phyloP scores from a whole-genome alignment of 2,113 vertebrate genomes.

The Desmodus rotundus region DNA sequence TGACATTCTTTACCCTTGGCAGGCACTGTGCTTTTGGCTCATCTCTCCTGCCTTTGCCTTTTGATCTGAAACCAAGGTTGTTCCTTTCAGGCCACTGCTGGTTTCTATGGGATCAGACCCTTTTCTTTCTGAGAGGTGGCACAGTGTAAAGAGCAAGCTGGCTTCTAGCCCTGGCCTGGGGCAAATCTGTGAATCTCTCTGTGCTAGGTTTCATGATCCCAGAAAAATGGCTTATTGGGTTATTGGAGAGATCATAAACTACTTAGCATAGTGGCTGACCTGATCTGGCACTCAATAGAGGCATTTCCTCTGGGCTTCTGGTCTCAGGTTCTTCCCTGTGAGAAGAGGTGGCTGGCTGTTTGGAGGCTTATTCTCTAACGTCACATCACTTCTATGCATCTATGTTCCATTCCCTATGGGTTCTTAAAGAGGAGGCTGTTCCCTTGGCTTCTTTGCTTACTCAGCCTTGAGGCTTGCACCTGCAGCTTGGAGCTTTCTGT shows the following conservation, averaged over 20 bases:
- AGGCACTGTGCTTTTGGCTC: background rate
- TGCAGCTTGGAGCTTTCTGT: background rate
- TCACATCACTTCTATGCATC: background rate
- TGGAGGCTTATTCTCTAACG: background rate
- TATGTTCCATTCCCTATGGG: background rate
- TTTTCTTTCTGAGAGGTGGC: background rate
- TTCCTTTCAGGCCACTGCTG: background rate
- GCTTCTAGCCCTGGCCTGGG: background rate
- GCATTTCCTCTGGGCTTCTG: background rate
- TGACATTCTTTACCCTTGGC: background rate
- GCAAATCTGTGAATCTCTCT: background rate
- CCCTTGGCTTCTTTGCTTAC: background rate
- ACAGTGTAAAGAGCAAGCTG: background rate
- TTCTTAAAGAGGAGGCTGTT: background rate
- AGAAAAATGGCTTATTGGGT: background rate
- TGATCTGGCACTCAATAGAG: background rate
- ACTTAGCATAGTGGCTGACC: background rate
- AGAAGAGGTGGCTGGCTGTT: background rate
- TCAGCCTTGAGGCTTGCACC: background rate
- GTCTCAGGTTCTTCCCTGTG: background rate
- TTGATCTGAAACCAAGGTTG: background rate
- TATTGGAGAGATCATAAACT: background rate
- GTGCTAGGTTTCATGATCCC: background rate
- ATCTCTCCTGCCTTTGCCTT: background rate
- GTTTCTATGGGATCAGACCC: background rate